These are phyloP conservation scores for Bucco capensis DNA, from an alignment of 2,113 vertebrate species.

Conservation along the genomic window DNA sequence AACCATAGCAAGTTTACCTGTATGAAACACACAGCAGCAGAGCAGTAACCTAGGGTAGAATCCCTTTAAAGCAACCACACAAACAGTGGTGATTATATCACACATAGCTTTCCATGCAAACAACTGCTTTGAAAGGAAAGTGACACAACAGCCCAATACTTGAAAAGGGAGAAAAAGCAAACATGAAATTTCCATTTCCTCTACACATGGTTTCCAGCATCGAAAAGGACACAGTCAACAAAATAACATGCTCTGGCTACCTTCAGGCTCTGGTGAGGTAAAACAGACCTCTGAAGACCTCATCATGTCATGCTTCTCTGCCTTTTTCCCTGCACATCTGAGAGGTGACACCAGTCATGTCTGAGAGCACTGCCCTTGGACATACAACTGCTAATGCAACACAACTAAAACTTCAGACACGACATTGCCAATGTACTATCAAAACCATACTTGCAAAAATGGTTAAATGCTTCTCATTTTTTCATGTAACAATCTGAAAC, in stretches of 20 bases:
- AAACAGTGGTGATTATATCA: background rate
- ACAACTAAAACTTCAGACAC: background rate
- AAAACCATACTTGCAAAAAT: background rate
- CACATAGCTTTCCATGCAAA: background rate
- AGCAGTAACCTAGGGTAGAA: background rate
- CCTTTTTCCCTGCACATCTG: background rate
- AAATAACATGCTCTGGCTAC: background rate
- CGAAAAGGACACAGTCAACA: background rate
- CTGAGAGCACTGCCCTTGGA: fast-evolving
- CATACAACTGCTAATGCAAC: background rate
- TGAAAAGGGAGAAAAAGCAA: background rate
- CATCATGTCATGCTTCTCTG: background rate
- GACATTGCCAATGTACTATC: fast-evolving
- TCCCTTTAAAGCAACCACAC: background rate
- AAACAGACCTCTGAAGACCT: background rate
- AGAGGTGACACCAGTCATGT: background rate
- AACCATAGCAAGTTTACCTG: background rate
- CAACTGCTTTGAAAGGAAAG: background rate
- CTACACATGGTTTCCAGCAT: background rate
- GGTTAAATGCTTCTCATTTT: background rate
- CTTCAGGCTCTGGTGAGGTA: background rate
- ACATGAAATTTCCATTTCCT: background rate
- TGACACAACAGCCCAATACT: background rate
- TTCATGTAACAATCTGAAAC: background rate
- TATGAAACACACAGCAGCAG: background rate